Percentiles rank a stretch among this genome's conserved stretches.
Conservation (phyloP, 2,888 invertebrate species). For the Scaptomyza caliginosa region DNA sequence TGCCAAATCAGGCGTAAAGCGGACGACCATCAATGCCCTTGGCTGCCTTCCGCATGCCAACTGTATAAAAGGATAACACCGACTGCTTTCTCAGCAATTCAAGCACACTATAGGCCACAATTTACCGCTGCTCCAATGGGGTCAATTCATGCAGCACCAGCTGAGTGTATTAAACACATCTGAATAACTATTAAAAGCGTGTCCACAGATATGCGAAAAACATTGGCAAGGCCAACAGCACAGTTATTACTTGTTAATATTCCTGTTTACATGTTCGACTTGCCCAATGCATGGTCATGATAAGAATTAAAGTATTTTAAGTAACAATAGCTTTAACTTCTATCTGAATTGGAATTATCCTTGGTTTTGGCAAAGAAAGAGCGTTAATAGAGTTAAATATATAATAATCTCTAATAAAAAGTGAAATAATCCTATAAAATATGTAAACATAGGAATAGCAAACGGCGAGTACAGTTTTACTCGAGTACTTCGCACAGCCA, state of each 20-base stretch:
- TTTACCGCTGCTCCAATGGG: slow-evolving; percentile 22
- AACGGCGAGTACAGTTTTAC: slow-evolving; percentile 13
- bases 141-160: slow-evolving; percentile 37
- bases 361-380: no score
- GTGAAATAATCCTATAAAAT: not conserved
- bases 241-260: slow-evolving; percentile 16
- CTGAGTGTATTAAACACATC: slow-evolving; percentile 45
- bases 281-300: not conserved
- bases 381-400: no score
- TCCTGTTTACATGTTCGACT: slow-evolving; percentile 7
- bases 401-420: not conserved
- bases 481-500: slow-evolving; percentile 9
- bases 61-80: slow-evolving; percentile 22
- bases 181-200: slow-evolving; percentile 39
- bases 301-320: not conserved
- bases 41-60: slow-evolving; percentile 26
- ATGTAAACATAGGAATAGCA: slow-evolving; percentile 12
- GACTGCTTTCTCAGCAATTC: not conserved
- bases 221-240: not conserved
- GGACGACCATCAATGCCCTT: slow-evolving; percentile 35
- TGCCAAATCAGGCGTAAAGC: slow-evolving; percentile 54
- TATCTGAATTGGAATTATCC: not conserved
- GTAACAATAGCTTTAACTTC: not conserved
- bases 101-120: slow-evolving; percentile 5
- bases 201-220: slow-evolving; percentile 11